Evolutionary conservation across 1,140 invertebrate genomes (phyloP).

Genomic region (Aphelenchoides besseyi): DNA sequence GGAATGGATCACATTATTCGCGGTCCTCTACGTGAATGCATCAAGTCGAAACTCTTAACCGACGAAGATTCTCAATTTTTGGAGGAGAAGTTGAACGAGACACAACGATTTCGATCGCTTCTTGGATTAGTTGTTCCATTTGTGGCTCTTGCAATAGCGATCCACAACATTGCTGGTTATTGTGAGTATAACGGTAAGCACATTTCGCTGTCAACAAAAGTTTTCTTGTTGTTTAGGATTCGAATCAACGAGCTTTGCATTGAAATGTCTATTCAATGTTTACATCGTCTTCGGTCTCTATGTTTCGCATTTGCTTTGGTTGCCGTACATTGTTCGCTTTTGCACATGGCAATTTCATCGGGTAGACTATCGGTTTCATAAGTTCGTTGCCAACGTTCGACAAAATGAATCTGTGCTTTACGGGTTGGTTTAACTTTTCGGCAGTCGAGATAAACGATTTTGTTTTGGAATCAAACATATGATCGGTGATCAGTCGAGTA

Average conservation of each 20-base stretch:
- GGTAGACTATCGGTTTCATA: not conserved
- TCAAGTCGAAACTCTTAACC: not conserved
- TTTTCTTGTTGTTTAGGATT: too few relatives aligned
- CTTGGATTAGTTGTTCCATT: not conserved
- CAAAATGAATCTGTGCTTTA: constrained; percentile 13
- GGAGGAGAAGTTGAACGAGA: constrained; percentile 5
- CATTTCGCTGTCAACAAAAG: too few relatives aligned
- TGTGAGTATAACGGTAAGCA: not conserved
- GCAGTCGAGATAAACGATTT: not conserved
- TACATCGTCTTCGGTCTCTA: not conserved
- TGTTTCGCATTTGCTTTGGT: not conserved
- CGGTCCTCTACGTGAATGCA: not conserved
- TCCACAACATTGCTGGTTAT: not conserved
- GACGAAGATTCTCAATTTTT: not conserved
- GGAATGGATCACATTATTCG: not conserved
- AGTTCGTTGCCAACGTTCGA: not conserved
- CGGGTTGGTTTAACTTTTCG: not conserved
- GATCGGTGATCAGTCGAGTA: not conserved
- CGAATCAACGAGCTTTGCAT: not conserved
- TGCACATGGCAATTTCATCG: constrained; percentile 3
- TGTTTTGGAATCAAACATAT: not conserved
- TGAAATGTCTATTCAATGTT: constrained; percentile 1
- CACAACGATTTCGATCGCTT: not conserved
- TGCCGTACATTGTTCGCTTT: not conserved
- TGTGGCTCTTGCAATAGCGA: not conserved